A percentile compares a stretch with the other conserved stretches of the same genome.
Conservation (phyloP, 2,888 invertebrate species). For the Papilio protenor region DNA sequence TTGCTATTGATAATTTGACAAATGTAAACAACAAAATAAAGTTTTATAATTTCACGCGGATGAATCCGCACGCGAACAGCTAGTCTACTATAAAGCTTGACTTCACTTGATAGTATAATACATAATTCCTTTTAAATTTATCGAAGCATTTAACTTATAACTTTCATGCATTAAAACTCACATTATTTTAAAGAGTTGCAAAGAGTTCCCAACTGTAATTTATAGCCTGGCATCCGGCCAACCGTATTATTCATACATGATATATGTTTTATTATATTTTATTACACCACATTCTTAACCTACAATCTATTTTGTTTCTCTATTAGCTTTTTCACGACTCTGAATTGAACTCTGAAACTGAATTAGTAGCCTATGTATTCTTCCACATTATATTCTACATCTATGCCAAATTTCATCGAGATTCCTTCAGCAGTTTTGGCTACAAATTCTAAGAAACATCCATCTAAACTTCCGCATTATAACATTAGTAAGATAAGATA, state of each 20-base stretch:
- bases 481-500: too few relatives aligned
- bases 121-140: neutral
- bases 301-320: neutral
- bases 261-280: neutral
- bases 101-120: neutral
- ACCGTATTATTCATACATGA: constrained; percentile 2
- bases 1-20: too few relatives aligned
- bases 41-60: too few relatives aligned
- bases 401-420: too few relatives aligned
- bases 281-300: constrained; percentile 3
- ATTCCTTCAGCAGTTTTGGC: too few relatives aligned
- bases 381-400: too few relatives aligned
- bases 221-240: constrained; percentile 15
- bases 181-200: constrained; percentile 13
- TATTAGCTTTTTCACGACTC: neutral
- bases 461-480: too few relatives aligned
- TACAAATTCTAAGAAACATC: too few relatives aligned
- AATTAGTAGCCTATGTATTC: too few relatives aligned
- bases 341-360: neutral
- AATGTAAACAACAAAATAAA: too few relatives aligned
- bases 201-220: neutral
- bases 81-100: neutral
- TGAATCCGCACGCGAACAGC: too few relatives aligned
- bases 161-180: constrained; percentile 2
- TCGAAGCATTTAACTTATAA: neutral